These are phyloP conservation scores for Aplocera efformata DNA, from an alignment of 2,888 invertebrate species.

Conservation along the genomic window DNA sequence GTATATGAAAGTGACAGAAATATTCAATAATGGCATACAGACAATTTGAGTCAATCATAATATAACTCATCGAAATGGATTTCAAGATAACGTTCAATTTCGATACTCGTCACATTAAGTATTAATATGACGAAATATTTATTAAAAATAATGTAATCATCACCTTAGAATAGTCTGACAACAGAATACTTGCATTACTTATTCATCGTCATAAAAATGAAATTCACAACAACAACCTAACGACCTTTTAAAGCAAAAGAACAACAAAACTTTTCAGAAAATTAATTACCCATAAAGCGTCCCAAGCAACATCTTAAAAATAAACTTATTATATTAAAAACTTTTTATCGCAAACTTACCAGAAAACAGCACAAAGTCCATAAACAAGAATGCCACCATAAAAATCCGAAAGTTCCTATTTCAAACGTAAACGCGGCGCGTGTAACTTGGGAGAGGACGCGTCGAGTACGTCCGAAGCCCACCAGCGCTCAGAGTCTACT, in stretches of 20 bases:
- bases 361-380: constrained; percentile 35
- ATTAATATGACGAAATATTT: too few species aligned
- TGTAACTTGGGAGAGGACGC: constrained; percentile 42
- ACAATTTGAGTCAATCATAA: too few species aligned
- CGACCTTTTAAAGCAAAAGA: constrained; percentile 1
- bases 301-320: constrained; percentile 9
- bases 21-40: too few species aligned
- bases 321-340: constrained; percentile 27
- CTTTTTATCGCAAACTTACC: constrained; percentile 37
- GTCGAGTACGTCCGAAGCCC: constrained; percentile 38
- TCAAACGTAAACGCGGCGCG: constrained; percentile 41
- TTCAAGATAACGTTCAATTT: too few species aligned
- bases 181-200: too few species aligned
- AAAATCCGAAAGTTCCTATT: constrained; percentile 39
- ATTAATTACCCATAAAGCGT: constrained; percentile 19
- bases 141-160: too few species aligned
- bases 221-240: constrained; percentile 1
- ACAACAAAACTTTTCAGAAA: constrained; percentile 12
- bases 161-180: too few species aligned
- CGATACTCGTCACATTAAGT: too few species aligned
- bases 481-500: constrained; percentile 46
- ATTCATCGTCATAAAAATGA: too few species aligned
- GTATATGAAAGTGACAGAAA: too few species aligned
- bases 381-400: constrained; percentile 43
- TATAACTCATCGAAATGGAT: too few species aligned